Base-by-base conservation (phyloP, 1,140 invertebrate species). In the Dryas iulia region DNA sequence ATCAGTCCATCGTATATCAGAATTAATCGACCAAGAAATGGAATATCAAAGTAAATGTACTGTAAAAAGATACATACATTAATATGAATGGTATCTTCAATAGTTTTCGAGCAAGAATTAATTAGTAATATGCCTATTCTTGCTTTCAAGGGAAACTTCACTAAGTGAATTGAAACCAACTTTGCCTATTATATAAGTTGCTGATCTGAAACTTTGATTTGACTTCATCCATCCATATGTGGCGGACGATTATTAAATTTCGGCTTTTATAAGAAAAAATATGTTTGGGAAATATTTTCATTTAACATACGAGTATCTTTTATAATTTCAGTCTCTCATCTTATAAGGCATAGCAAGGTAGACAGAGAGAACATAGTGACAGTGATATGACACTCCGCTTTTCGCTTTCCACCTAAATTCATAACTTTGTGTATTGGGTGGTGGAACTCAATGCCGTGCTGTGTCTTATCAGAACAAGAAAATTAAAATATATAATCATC, bases 81-180 rank as follows among this genome's bases (percentile, higher is more conserved):
- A 52, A 62, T 25, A 30, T 62, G 14, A n/a, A 33, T 53, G 18
- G 18, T 24, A 33, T 56, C 53, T 31, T 52, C 28, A 10, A 57
- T 56, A 56, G 53, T 56, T 56, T 25, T 56, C 53, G 53, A 66
- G 21, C 28, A 54, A 64, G 56, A 64, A 59, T 69, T 69, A 64
- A 69, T 69, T 69, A 69, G 25, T 64, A 53, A 64, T 64, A 59
- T 58, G 67, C 59, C 56, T 66, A 64, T 66, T 57, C 33, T 58
- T 62, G 60, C n/a, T 59, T 18, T 24, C 14, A 57, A 69, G 39
- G 12, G 28, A 53, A 58, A 69, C 52, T 69, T 69, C 11, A 7
- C 3, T 18, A 69, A 62, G 31, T 39, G 35, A 47, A 69, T 62
- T 62, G 59, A 60, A 62, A 39, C 25, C 25, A 47, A 69, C 59